A percentile compares a stretch with the other conserved stretches of the same genome.
Evolutionary conservation across 1,140 invertebrate species (phyloP).

Genomic region (Zaprionus capensis): DNA sequence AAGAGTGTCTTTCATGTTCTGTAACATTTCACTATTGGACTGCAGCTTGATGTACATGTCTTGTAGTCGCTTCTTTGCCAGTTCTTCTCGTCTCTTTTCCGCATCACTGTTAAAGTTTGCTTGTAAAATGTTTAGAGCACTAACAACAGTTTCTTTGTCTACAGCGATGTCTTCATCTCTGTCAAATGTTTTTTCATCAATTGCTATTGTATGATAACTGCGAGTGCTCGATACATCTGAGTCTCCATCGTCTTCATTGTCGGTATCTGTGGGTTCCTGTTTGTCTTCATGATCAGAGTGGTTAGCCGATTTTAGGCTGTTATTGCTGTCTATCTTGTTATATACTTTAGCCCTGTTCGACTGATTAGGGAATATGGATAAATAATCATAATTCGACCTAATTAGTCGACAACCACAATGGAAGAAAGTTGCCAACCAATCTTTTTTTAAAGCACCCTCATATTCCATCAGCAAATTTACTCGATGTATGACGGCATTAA

Average conservation of each 20-base stretch:
- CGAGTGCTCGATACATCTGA: too few relatives aligned
- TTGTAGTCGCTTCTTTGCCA: not conserved
- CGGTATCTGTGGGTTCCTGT: not conserved
- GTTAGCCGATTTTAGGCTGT: not conserved
- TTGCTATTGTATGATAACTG: not conserved
- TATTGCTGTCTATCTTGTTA: not conserved
- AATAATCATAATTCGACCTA: not conserved
- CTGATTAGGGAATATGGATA: conserved; percentile 17
- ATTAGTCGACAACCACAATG: not conserved
- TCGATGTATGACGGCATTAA: conserved; percentile 12
- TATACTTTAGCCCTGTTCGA: not conserved
- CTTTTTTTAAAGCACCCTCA: not conserved
- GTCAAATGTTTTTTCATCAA: too few relatives aligned
- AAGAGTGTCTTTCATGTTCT: too few relatives aligned
- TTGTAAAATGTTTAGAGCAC: conserved; percentile 1
- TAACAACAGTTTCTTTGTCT: not conserved
- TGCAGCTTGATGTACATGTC: not conserved
- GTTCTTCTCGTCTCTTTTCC: not conserved
- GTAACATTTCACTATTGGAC: too few relatives aligned
- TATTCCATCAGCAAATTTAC: not conserved
- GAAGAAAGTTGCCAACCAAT: not conserved
- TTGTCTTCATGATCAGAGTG: not conserved
- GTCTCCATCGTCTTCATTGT: not conserved
- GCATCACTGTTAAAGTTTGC: not conserved
- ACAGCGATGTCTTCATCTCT: not conserved